These are phyloP conservation scores for Oceanodroma tethys DNA, from an alignment of 2,113 vertebrate genomes.

Conservation along the genomic window DNA sequence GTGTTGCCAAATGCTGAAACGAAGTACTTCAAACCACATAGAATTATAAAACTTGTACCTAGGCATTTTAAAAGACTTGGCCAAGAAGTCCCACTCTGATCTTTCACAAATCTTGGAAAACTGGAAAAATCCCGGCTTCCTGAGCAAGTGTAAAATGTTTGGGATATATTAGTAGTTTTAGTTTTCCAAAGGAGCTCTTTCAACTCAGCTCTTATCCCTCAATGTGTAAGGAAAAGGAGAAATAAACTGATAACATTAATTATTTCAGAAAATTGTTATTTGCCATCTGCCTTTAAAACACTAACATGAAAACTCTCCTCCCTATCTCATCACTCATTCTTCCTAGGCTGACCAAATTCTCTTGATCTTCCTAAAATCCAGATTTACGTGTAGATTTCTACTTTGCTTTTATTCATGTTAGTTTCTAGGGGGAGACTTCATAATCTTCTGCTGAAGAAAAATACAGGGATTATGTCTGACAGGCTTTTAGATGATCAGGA, in stretches of 20 bases:
- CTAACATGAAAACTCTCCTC: neutral
- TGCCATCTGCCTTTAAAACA: neutral
- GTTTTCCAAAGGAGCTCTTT: neutral
- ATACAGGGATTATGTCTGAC: neutral
- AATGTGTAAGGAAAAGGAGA: neutral
- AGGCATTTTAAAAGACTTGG: neutral
- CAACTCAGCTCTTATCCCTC: neutral
- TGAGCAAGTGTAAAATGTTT: neutral
- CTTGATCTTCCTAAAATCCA: neutral
- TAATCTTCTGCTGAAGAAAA: neutral
- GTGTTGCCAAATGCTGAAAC: neutral
- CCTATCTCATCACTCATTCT: neutral
- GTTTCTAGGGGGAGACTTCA: neutral
- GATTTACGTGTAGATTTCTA: neutral
- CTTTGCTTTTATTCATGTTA: neutral
- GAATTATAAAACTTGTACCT: neutral
- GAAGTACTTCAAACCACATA: neutral
- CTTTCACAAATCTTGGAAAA: neutral
- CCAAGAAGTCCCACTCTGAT: neutral
- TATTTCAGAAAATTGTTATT: neutral
- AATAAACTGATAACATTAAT: neutral
- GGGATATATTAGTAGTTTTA: neutral
- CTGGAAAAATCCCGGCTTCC: neutral
- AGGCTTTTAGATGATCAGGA: neutral
- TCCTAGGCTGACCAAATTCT: neutral